Evolutionary conservation across 2,888 invertebrate species (phyloP).

Genomic region (Volucella bombylans): DNA sequence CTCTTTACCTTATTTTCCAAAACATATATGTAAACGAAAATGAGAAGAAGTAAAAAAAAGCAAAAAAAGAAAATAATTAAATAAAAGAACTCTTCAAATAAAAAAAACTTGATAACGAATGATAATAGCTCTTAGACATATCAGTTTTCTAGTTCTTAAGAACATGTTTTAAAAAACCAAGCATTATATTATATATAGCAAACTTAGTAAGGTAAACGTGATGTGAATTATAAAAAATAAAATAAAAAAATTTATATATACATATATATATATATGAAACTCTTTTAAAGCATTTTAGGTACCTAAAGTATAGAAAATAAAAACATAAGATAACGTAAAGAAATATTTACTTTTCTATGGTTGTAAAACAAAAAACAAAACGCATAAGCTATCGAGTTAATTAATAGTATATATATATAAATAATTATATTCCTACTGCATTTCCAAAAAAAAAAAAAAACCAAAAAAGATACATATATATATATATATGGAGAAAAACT

Average conservation of each 20-base stretch:
- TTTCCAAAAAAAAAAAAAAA: conserved; percentile 65
- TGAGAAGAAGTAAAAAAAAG: conserved; percentile 10
- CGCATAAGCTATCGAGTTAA: conserved; percentile 74
- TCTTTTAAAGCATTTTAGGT: conserved; percentile 72
- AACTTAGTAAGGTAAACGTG: conserved; percentile 73
- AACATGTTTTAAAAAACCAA: conserved; percentile 76
- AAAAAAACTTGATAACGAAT: conserved; percentile 81
- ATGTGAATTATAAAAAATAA: conserved; percentile 75
- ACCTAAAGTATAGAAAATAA: conserved; percentile 64
- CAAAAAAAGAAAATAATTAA: no score
- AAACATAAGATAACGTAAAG: conserved; percentile 60
- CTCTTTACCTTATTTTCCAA: conserved; percentile 46
- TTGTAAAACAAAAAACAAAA: conserved; percentile 69
- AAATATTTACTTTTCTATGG: conserved; percentile 74
- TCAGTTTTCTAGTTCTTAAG: conserved; percentile 80
- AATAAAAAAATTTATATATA: conserved; percentile 74
- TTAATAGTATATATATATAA: conserved; percentile 64
- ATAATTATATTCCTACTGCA: conserved; percentile 71
- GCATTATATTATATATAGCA: conserved; percentile 64
- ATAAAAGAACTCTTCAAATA: conserved; percentile 55
- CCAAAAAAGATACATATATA: conserved; percentile 51
- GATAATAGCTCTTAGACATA: conserved; percentile 83
- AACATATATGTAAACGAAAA: conserved; percentile 45
- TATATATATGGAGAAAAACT: conserved; percentile 26
- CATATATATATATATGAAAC: conserved; percentile 66